These are phyloP conservation scores for Urocitellus parryii DNA, from an alignment of 2,113 vertebrate species.

Conservation along the genomic window DNA sequence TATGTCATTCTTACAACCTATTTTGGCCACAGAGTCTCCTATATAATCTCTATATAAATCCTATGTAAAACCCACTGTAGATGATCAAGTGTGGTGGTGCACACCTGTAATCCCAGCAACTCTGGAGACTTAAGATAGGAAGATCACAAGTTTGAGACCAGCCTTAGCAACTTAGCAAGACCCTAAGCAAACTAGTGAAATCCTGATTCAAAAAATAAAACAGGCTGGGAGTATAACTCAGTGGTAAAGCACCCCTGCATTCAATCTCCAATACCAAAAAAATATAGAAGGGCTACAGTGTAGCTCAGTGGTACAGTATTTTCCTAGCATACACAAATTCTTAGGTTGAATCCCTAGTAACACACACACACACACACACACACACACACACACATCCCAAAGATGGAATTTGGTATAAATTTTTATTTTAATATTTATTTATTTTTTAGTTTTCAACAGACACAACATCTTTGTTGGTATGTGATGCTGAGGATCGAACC, in stretches of 20 bases:
- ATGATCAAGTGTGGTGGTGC: background rate
- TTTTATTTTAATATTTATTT: too few species aligned
- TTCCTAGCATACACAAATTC: too few species aligned
- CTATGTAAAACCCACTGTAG: background rate
- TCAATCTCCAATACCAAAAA: background rate
- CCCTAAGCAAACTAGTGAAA: background rate
- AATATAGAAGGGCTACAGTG: background rate
- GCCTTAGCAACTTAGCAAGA: background rate
- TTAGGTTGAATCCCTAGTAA: too few species aligned
- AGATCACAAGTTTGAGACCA: background rate
- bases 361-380: too few species aligned
- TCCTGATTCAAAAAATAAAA: too few species aligned
- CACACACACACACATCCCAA: too few species aligned
- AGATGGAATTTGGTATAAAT: background rate
- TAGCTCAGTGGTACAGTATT: too few species aligned
- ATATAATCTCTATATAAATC: background rate
- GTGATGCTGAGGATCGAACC: too few species aligned
- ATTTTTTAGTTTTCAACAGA: too few species aligned
- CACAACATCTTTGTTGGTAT: too few species aligned
- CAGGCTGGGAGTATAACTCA: background rate
- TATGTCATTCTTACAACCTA: background rate
- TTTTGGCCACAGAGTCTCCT: constrained; percentile 15
- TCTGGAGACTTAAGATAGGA: background rate
- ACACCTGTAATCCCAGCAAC: background rate
- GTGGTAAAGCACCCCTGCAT: background rate